phyloP scores from a whole-genome alignment of 1,140 invertebrate genomes.

The Micrasema minimum region DNA sequence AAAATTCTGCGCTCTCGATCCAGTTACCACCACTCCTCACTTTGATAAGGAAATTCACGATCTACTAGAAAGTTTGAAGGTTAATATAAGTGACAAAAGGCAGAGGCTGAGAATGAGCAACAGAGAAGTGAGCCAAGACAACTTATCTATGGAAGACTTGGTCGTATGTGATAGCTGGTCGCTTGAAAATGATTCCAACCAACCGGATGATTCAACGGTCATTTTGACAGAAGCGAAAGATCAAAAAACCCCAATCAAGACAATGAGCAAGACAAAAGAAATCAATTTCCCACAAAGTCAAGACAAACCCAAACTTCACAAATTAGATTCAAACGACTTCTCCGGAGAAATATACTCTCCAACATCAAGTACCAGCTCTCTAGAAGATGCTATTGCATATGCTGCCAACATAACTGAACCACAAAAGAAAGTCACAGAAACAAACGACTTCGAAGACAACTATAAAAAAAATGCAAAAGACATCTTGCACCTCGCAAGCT shows the following conservation, averaged over 20 bases:
- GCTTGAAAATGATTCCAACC: constrained; percentile 57
- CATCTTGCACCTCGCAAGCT: constrained; percentile 21
- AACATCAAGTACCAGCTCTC: not conserved
- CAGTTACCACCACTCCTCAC: not conserved
- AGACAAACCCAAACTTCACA: not conserved
- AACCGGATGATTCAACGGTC: constrained; percentile 4
- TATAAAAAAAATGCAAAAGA: not conserved
- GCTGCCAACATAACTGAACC: not conserved
- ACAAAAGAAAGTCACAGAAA: not conserved
- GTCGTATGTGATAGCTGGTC: constrained; percentile 65
- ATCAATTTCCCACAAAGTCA: too few relatives aligned
- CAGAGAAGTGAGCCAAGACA: constrained; percentile 57
- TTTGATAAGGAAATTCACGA: not conserved
- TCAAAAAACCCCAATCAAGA: not conserved
- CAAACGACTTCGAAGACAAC: constrained; percentile 3
- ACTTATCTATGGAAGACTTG: constrained; percentile 61
- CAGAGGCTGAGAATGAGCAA: constrained; percentile 46
- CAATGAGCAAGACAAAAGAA: not conserved
- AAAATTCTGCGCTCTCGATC: not conserved
- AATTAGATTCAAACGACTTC: constrained; percentile 9
- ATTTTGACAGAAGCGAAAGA: not conserved
- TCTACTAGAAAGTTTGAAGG: not conserved
- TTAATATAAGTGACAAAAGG: constrained; percentile 50
- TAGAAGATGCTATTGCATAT: constrained; percentile 18
- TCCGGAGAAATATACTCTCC: constrained; percentile 34